Evolutionary conservation across 2,113 vertebrate species (phyloP), one percentile per base, ranked within the genome.

Genomic region (Typhlomys cinereus): DNA sequence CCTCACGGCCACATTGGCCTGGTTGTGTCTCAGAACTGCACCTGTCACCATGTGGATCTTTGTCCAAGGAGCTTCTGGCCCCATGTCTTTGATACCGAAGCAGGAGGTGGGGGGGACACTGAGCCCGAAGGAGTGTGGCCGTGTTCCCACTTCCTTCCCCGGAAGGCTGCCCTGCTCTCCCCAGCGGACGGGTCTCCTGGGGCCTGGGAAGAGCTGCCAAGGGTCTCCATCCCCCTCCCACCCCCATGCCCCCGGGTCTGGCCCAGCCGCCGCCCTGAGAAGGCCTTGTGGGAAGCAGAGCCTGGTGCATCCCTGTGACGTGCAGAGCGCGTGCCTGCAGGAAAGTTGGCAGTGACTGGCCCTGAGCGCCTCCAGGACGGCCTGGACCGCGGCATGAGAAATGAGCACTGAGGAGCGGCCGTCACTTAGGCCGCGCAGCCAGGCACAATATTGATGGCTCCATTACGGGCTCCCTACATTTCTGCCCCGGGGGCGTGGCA

Each of bases 31-130:
- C 15, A 25, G 34, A 25, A 17, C 4, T 54, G 11, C 20, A 17
- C n/a, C 50, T 15, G 67, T 3, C 46, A 12, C 69, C 17, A 2
- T 11, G 2, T 17, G 41, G 31, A 34, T 27, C 8, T 0, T 2
- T 20, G 23, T 23, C 23, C 46, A 2, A 9, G 14, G 44, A 46
- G 7, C 36, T 27, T 48, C 10, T 34, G 46, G 9, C 54, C 36
- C 1, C 1, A 0, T 7, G 4, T 0, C 7, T 6, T 12, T 8
- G 41, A 39, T 8, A 23, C 0, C 21, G 8, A 36, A 39, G 21
- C 12, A 8, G 25, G 7, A 39, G 36, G 2, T 4, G 23, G 9
- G 46, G 14, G 15, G 0, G 1, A 17, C 48, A 64, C 31, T 5
- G 44, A 3, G 11, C 20, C 69, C 31, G 10, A 64, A 36, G 46